These are phyloP conservation scores for Meiosimyza decipiens DNA, from an alignment of 2,888 invertebrate species.

Conservation along the genomic window DNA sequence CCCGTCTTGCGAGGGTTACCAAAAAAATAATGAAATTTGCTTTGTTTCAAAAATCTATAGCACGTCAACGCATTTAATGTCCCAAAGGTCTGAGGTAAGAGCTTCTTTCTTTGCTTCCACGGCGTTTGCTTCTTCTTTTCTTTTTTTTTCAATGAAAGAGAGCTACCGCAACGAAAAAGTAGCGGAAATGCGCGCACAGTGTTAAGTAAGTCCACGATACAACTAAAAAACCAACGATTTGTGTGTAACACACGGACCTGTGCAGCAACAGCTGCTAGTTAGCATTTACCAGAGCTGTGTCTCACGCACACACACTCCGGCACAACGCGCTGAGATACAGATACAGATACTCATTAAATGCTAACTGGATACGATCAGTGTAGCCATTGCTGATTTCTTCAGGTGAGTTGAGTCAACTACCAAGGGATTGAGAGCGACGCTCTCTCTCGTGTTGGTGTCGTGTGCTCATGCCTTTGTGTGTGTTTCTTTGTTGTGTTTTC, in stretches of 20 bases:
- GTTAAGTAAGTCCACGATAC: slow-evolving; percentile 68
- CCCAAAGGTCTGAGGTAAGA: neutral
- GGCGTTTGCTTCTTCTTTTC: neutral
- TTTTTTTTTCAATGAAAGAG: slow-evolving; percentile 33
- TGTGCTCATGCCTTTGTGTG: neutral
- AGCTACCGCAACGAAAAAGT: slow-evolving; percentile 42
- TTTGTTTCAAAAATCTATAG: no score
- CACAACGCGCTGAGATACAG: neutral
- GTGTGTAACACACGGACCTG: slow-evolving; percentile 67
- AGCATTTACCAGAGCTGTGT: slow-evolving; percentile 10
- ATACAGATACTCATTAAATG: slow-evolving; percentile 19
- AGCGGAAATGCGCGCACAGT: slow-evolving; percentile 65
- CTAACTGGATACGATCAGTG: slow-evolving; percentile 33
- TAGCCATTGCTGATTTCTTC: slow-evolving; percentile 16
- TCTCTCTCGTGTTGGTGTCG: slow-evolving; percentile 1
- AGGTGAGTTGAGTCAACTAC: slow-evolving; percentile 30
- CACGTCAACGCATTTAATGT: no score
- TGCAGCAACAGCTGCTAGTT: slow-evolving; percentile 27
- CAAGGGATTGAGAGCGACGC: slow-evolving; percentile 23
- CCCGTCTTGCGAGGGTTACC: no score
- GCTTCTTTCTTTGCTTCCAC: slow-evolving; percentile 34
- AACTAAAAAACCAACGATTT: slow-evolving; percentile 67
- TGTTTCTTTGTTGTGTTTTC: neutral
- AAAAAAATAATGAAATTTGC: no score
- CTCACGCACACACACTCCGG: slow-evolving; percentile 16